Percentiles rank a stretch among this genome's conserved stretches.
Conservation (phyloP, 2,888 invertebrate species). For the Hecatera dysodea region DNA sequence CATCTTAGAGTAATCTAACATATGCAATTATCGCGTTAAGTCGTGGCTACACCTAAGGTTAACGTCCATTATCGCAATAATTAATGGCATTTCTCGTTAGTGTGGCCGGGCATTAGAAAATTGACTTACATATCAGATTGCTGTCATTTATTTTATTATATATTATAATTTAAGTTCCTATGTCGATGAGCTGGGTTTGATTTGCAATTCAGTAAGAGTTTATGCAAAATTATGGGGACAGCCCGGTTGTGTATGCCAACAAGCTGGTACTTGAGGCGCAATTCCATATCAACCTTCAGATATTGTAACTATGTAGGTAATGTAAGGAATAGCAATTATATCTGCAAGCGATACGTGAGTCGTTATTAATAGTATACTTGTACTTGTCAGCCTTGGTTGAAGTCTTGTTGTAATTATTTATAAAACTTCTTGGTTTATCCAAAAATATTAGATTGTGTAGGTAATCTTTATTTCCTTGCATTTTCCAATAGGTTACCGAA, state of each 20-base stretch:
- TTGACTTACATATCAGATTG: neutral
- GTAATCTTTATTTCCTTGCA: neutral
- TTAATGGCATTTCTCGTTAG: too few relatives aligned
- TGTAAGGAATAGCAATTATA: constrained; percentile 51
- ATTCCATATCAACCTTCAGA: constrained; percentile 20
- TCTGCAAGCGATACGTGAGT: constrained; percentile 11
- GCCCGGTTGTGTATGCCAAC: neutral
- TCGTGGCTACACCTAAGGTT: too few relatives aligned
- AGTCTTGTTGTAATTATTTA: constrained; percentile 43
- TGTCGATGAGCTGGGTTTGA: neutral
- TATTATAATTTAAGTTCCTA: neutral
- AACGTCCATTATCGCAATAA: too few relatives aligned
- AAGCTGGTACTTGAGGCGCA: neutral
- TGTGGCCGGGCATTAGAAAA: neutral
- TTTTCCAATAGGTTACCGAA: neutral
- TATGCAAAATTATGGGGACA: neutral
- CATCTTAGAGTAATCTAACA: too few relatives aligned
- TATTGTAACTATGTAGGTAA: constrained; percentile 32
- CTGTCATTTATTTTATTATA: neutral
- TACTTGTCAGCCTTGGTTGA: constrained; percentile 50
- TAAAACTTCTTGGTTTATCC: constrained; percentile 21
- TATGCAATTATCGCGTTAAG: too few relatives aligned
- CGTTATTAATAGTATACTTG: constrained; percentile 39
- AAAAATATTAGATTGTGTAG: constrained; percentile 1
- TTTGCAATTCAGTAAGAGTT: constrained; percentile 1